Evolutionary conservation across 1,140 invertebrate genomes (phyloP), one percentile per base, ranked within the genome.

Genomic region (Drosophila kurseongensis): DNA sequence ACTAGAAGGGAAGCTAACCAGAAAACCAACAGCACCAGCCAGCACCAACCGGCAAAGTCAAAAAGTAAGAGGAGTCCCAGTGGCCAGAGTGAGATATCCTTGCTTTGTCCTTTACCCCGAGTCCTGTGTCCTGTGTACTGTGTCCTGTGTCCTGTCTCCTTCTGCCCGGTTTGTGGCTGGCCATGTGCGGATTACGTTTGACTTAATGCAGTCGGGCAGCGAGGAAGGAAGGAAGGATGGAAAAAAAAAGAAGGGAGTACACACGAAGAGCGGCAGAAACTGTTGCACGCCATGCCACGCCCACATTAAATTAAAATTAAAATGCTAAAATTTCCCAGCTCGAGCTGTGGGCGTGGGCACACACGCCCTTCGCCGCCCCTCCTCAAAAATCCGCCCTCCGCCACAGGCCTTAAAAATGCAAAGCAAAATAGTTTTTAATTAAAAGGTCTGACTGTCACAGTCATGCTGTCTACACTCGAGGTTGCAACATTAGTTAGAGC

Each of bases 361-460:
- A 78, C 79, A 85, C 82, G 75, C 82, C 60, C 47, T 27, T 32
- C 4, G 55, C 47, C 47, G 14, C 0, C 23, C 47, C 47, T 6
- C 18, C 41, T n/a, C 29, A 0, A 7, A 2, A 2, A 40, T 1
- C 9, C 32, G 12, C 23, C 10, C 13, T n/a, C 29, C 74, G 65
- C 83, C 74, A 32, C 77, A 78, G 74, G 75, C 61, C 61, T 59
- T 77, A 76, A 72, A 77, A 89, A 89, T 84, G 78, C 84, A 86
- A 84, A 89, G 83, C 84, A 89, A 89, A 88, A 88, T 88, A 88
- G 84, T 84, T 89, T 88, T 88, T 88, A 88, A 88, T 88, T 88
- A 88, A 88, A 88, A 89, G 76, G 84, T 73, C 80, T 75, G 66
- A 56, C 66, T 68, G 66, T 80, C 80, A 75, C 59, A 61, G 73